Conservation (phyloP, 2,797 vertebrate genomes). For the Pitangus sulphuratus region DNA sequence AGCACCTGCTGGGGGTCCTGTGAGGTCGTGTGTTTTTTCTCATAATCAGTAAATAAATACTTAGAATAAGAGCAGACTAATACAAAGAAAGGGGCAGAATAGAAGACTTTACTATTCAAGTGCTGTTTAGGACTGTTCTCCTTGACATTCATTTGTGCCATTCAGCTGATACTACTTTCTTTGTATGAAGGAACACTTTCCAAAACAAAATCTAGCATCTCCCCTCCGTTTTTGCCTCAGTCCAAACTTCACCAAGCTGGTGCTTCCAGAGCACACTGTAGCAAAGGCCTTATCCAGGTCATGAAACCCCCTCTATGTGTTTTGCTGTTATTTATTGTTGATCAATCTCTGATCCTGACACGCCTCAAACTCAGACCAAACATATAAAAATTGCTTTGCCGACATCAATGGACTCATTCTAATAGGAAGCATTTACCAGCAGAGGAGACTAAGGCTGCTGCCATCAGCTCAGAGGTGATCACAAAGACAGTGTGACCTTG, state of each 20-base stretch:
- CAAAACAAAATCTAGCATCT: background rate
- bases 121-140: background rate
- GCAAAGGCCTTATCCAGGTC: background rate
- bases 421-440: background rate
- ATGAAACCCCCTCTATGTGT: background rate
- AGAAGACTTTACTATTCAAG: background rate
- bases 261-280: background rate
- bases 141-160: background rate
- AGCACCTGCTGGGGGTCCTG: slow-evolving; percentile 65
- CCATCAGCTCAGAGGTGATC: background rate
- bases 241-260: background rate
- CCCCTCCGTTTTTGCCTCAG: background rate
- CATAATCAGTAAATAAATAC: slow-evolving; percentile 73
- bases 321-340: background rate
- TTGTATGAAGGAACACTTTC: background rate
- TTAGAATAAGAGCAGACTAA: slow-evolving; percentile 35
- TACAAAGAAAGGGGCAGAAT: slow-evolving; percentile 9
- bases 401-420: background rate
- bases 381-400: background rate
- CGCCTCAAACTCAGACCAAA: background rate
- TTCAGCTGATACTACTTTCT: background rate
- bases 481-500: background rate
- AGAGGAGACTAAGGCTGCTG: background rate
- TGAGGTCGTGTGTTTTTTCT: slow-evolving; percentile 54
- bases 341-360: background rate